Evolutionary conservation across 2,797 vertebrate genomes (phyloP).

Genomic region (Ispidina lecontei): DNA sequence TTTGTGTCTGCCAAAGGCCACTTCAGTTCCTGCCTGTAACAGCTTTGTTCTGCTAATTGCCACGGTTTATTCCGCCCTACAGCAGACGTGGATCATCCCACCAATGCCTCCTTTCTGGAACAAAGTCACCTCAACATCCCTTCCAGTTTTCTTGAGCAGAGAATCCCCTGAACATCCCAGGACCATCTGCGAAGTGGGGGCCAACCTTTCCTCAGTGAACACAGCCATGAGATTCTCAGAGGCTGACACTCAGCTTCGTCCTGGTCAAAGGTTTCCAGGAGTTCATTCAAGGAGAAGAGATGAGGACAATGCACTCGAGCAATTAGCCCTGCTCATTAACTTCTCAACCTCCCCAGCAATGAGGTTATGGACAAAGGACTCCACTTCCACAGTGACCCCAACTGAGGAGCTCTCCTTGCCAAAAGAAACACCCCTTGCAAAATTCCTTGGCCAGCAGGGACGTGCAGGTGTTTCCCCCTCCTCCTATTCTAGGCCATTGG

Average conservation of each 20-base stretch:
- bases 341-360: background rate
- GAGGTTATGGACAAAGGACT: background rate
- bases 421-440: conserved; percentile 1
- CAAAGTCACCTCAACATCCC: background rate
- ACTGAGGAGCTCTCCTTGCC: background rate
- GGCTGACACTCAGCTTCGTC: background rate
- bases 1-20: conserved; percentile 32
- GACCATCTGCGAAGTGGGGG: background rate
- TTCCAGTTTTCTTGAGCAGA: background rate
- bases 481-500: background rate
- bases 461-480: background rate
- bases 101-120: background rate
- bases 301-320: background rate
- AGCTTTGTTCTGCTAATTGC: no score
- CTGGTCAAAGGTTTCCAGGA: background rate
- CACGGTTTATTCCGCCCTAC: no score
- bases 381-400: background rate
- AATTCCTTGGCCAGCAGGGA: background rate
- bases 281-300: conserved; percentile 4
- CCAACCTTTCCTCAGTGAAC: background rate
- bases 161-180: background rate
- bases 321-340: background rate
- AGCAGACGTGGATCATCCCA: background rate
- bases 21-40: background rate
- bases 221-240: background rate